phyloP scores from a whole-genome alignment of 2,888 invertebrate genomes.

The Catocala sponsa region DNA sequence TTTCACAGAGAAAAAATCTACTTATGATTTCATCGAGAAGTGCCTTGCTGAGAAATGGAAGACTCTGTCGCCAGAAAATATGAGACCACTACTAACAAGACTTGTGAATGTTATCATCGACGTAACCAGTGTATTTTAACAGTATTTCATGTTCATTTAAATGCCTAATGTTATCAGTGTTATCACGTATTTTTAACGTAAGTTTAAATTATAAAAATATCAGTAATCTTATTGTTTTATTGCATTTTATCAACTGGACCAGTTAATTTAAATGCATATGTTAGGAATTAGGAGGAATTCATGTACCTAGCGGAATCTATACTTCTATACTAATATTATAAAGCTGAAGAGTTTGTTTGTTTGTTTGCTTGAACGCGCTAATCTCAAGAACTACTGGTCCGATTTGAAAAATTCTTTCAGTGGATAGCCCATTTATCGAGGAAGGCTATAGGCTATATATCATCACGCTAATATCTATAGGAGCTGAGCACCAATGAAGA shows the following conservation, averaged over 20 bases:
- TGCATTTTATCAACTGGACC: not conserved
- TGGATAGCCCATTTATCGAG: no score
- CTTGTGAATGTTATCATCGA: conserved; percentile 77
- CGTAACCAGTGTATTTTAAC: conserved; percentile 62
- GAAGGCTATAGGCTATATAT: no score
- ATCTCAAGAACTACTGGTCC: no score
- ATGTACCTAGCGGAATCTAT: no score
- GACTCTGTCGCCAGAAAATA: conserved; percentile 68
- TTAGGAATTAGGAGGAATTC: no score
- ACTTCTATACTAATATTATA: no score
- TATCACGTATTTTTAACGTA: conserved; percentile 37
- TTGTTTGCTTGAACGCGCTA: no score
- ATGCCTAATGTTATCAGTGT: conserved; percentile 14
- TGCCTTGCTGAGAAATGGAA: conserved; percentile 78
- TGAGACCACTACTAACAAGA: conserved; percentile 74
- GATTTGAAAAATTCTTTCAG: no score
- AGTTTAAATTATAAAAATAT: conserved; percentile 38
- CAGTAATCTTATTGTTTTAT: not conserved
- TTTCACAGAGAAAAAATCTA: conserved; percentile 62
- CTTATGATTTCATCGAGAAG: conserved; percentile 71
- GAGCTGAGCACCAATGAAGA: no score
- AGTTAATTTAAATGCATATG: no score
- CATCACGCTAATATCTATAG: no score
- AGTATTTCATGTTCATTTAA: conserved; percentile 30
- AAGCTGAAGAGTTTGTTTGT: no score